These are phyloP conservation scores for Catonia carolina DNA, from an alignment of 2,888 invertebrate genomes.

Conservation along the genomic window DNA sequence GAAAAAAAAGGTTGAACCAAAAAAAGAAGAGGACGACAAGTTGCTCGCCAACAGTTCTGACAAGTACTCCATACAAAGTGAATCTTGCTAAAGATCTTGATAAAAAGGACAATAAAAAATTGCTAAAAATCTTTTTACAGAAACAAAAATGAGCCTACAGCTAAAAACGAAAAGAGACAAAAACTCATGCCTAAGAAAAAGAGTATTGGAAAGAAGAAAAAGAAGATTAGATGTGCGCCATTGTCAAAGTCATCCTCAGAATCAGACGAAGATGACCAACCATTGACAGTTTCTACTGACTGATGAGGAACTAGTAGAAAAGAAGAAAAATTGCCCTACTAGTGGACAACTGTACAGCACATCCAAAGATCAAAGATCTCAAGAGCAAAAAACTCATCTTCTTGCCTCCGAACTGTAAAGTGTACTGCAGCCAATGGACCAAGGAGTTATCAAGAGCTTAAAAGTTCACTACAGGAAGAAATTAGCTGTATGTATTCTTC, in stretches of 20 bases:
- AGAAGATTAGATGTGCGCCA: constrained; percentile 10
- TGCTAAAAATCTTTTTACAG: not conserved
- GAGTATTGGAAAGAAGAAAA: constrained; percentile 34
- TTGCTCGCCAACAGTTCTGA: not conserved
- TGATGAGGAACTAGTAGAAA: too few species aligned
- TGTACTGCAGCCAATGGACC: too few species aligned
- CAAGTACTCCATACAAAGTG: not conserved
- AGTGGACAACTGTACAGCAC: too few species aligned
- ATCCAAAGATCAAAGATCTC: too few species aligned
- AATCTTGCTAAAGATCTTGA: not conserved
- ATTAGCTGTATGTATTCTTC: too few species aligned
- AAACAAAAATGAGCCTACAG: not conserved
- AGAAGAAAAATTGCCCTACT: too few species aligned
- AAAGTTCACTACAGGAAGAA: too few species aligned
- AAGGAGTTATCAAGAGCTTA: too few species aligned
- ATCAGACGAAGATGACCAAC: too few species aligned
- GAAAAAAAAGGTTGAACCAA: not conserved
- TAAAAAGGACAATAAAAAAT: not conserved
- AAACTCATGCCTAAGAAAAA: constrained; percentile 1
- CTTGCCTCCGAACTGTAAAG: too few species aligned
- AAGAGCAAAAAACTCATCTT: too few species aligned
- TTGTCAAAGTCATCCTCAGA: constrained; percentile 26
- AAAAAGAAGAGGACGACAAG: not conserved
- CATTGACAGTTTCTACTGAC: too few species aligned
- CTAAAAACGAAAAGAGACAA: constrained; percentile 3